Evolutionary conservation across 2,113 vertebrate genomes (phyloP), one percentile per base, ranked within the genome.

Genomic region (Hirundichthys speculiger): DNA sequence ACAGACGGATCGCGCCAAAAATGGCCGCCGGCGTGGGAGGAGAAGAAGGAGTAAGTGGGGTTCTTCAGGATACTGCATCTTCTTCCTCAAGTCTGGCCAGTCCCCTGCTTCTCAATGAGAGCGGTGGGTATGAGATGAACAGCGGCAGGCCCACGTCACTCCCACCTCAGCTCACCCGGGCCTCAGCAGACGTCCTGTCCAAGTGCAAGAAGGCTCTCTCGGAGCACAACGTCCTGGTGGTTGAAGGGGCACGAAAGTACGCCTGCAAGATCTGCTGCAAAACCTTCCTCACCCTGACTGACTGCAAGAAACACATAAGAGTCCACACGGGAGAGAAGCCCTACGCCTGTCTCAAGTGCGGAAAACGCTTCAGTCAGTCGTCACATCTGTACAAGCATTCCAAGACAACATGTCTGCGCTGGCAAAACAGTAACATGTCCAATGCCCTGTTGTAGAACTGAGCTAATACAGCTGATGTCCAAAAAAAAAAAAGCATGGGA

Each of bases 181-280:
- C 97, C 0, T 99, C 98, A 0, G 98, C 98, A 0, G 97, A 99
- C 0, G 98, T 99, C 13, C 93, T 99, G 43, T 98, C 96, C 1
- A 98, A 98, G 74, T 98, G 97, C 77, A 98, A 98, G 92, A 98
- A 99, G 83, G 98, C 98, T 1, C 94, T 99, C 70, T 98, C 97
- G 0, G 98, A 99, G 93, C 98, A 98, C 80, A 99, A 99, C 0
- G 98, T 98, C 57, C 79, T 98, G 88, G 97, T 98, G 42, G 97
- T 99, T 1, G 98, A 98, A 79, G 98, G 98, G 0, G 97, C 96
- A 0, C 95, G 97, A 27, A 99, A 99, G 75, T 99, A 99, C 0
- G 98, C 98, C 8, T 98, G 97, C 84, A 97, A 96, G 88, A 98
- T 98, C 90, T 99, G 98, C 93, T 99, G 98, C 82, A 99, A 98